Evolutionary conservation across 53 echinoderm and acorn worm genomes (phyloP).

Genomic region (Henricia sp.): DNA sequence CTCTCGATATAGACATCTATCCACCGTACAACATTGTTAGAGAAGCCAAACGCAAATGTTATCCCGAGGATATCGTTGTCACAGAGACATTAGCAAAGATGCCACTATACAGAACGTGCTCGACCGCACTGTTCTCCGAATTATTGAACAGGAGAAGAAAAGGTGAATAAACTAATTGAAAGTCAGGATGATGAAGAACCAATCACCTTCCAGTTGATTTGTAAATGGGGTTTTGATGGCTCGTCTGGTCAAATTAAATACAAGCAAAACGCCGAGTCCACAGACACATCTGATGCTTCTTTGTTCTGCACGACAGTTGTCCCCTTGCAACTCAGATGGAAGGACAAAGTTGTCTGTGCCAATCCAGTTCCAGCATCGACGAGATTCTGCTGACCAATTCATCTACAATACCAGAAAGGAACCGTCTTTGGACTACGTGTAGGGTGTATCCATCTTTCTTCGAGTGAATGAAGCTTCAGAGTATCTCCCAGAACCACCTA

Average conservation of each 20-base stretch:
- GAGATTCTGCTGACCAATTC: constrained; percentile 51
- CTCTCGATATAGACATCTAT: background rate
- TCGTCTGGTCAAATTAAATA: constrained; percentile 63
- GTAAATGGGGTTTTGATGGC: constrained; percentile 58
- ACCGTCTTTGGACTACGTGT: too few species aligned
- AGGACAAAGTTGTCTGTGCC: constrained; percentile 51
- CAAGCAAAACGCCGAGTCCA: constrained; percentile 44
- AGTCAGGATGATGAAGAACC: background rate
- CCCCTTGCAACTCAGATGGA: constrained; percentile 61
- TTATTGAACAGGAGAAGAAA: constrained; percentile 7
- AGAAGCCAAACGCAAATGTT: constrained; percentile 11
- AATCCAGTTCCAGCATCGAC: constrained; percentile 69
- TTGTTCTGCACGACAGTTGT: constrained; percentile 70
- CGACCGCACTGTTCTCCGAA: constrained; percentile 15
- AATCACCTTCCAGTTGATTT: constrained; percentile 2
- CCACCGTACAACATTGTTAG: constrained; percentile 11
- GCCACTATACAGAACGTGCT: constrained; percentile 1
- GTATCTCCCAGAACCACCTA: too few species aligned
- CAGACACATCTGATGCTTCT: constrained; percentile 25
- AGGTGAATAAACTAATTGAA: background rate
- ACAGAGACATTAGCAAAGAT: background rate
- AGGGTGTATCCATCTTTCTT: too few species aligned
- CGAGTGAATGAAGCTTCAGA: too few species aligned
- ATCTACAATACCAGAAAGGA: constrained; percentile 53
- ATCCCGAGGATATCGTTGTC: constrained; percentile 1